These are phyloP conservation scores for Ploceus nigricollis DNA, from an alignment of 2,113 vertebrate species.

Conservation along the genomic window DNA sequence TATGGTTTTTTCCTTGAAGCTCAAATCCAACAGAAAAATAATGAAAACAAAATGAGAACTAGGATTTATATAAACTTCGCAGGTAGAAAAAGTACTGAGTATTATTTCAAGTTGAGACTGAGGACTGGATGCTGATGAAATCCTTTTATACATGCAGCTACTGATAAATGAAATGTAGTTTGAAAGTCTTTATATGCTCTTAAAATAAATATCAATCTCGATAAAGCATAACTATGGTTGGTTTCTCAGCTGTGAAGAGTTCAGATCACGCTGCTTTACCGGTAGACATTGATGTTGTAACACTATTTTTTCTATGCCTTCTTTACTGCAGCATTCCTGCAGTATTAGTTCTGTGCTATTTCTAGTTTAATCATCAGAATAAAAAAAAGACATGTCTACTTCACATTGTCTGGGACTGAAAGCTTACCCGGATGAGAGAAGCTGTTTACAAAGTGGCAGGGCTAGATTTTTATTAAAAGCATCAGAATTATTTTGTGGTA, in stretches of 20 bases:
- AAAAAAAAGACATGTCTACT: background rate
- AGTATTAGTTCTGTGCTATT: background rate
- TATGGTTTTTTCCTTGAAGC: background rate
- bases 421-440: background rate
- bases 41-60: background rate
- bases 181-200: background rate
- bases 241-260: background rate
- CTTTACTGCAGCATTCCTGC: background rate
- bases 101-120: background rate
- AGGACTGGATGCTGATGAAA: background rate
- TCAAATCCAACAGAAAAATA: background rate
- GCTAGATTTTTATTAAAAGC: background rate
- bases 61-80: background rate
- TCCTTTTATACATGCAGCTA: background rate
- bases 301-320: background rate
- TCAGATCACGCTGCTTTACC: background rate
- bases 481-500: background rate
- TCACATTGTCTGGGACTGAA: background rate
- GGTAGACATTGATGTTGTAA: background rate
- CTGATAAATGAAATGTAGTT: background rate
- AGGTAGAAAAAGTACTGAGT: background rate
- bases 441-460: background rate
- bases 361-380: slow-evolving; percentile 18
- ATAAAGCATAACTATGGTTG: background rate
- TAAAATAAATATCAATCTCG: slow-evolving; percentile 12